A percentile compares a stretch with the other conserved stretches of the same genome.
phyloP scores from a whole-genome alignment of 2,113 vertebrate genomes.

The Balaeniceps rex region DNA sequence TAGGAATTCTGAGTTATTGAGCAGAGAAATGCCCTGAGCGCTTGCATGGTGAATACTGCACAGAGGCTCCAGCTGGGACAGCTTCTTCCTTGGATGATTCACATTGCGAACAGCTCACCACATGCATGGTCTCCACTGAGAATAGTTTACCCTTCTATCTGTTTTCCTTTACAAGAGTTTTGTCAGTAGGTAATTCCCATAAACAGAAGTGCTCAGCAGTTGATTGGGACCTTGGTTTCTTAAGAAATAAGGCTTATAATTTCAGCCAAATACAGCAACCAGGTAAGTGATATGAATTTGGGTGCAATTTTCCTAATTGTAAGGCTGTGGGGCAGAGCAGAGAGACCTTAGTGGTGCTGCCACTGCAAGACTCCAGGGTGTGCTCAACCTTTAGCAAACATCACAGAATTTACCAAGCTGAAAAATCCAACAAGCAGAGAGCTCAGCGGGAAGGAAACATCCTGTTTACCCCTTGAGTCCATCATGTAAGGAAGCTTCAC shows the following conservation, averaged over 20 bases:
- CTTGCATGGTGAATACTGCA: fast-evolving
- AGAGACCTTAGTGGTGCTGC: neutral
- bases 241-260: neutral
- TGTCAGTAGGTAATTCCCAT: neutral
- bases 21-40: neutral
- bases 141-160: neutral
- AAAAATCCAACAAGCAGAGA: neutral
- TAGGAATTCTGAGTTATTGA: neutral
- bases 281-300: neutral
- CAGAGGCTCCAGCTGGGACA: neutral
- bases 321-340: neutral
- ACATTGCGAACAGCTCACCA: fast-evolving
- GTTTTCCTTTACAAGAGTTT: neutral
- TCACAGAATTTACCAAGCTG: neutral
- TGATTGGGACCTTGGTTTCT: neutral
- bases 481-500: neutral
- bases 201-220: neutral
- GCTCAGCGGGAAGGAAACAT: neutral
- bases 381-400: neutral
- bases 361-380: neutral
- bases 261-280: neutral
- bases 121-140: fast-evolving
- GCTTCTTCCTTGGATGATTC: neutral
- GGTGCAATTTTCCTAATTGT: neutral
- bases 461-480: neutral